These are phyloP conservation scores for Drosophila nr. fundita DNA, from an alignment of 2,888 invertebrate genomes.

Conservation along the genomic window DNA sequence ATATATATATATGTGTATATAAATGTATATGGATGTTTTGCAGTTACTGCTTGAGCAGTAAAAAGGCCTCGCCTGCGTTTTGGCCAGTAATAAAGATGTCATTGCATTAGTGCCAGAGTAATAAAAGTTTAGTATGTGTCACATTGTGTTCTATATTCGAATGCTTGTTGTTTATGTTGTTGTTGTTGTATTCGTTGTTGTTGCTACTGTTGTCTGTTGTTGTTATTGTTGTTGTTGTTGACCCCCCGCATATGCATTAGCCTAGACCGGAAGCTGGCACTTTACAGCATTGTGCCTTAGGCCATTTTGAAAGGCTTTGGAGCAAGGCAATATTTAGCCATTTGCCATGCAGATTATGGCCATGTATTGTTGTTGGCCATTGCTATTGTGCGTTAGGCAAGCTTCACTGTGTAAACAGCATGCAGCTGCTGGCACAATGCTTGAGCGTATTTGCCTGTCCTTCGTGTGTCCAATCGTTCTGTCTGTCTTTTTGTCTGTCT, in stretches of 20 bases:
- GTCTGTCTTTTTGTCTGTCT: slow-evolving; percentile 20
- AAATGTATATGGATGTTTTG: slow-evolving; percentile 4
- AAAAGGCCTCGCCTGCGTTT: slow-evolving; percentile 65
- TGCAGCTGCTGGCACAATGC: slow-evolving; percentile 23
- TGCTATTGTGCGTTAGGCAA: slow-evolving; percentile 16
- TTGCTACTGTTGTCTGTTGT: slow-evolving; percentile 16
- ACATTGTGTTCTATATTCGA: slow-evolving; percentile 62
- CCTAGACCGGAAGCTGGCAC: slow-evolving; percentile 69
- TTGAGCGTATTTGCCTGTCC: slow-evolving; percentile 37
- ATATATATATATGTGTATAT: neutral
- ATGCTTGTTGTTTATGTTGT: slow-evolving; percentile 26
- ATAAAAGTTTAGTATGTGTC: slow-evolving; percentile 79
- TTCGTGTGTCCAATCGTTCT: slow-evolving; percentile 20
- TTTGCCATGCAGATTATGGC: slow-evolving; percentile 65
- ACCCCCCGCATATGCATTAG: slow-evolving; percentile 58
- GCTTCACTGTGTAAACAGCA: slow-evolving; percentile 34
- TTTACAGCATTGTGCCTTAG: slow-evolving; percentile 60
- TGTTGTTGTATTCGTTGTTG: slow-evolving; percentile 6
- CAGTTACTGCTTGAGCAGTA: slow-evolving; percentile 43
- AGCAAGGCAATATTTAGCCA: slow-evolving; percentile 50
- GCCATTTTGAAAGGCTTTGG: slow-evolving; percentile 45
- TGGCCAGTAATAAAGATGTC: slow-evolving; percentile 75
- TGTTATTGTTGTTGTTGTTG: neutral
- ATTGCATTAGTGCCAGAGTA: slow-evolving; percentile 71
- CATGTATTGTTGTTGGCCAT: slow-evolving; percentile 1